Evolutionary conservation across 2,113 vertebrate species (phyloP), one percentile per base, ranked within the genome.

Genomic region (Trematocara unimaculatum): DNA sequence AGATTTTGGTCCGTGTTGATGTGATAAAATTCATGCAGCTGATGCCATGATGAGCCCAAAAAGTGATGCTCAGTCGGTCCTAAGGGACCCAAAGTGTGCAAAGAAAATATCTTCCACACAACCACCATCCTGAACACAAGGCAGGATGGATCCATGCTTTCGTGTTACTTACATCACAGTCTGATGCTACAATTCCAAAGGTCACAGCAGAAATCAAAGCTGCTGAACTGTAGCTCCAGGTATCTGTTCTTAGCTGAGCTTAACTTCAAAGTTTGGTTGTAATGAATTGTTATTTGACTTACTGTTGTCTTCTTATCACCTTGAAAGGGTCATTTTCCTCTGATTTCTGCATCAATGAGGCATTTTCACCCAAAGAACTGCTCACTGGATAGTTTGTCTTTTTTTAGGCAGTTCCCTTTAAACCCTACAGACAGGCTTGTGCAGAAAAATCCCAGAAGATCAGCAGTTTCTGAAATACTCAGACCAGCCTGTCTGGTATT

Each of bases 111-210:
- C 38, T 40, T 40, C 38, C 38, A 42, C 64, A 1, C 38, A 14
- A 15, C 13, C 38, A 70, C 0, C 64, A 70, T 9, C 38, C 38
- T 70, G 64, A 1, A 45, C 20, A 64, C 31, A 1, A 45, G 64
- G 64, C 64, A 45, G 38, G 64, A 26, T 72, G 13, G 38, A 72
- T 72, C 62, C 18, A 20, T 20, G 62, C 18, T 40, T 40, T 38
- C 35, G 14, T 8, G 33, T 0, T 0, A 23, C 20, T 70, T 42
- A 23, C 38, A 6, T 17, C 14, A 17, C 29, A 60, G 7, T 29
- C 55, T 31, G 26, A 60, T 5, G 13, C 56, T 31, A 31, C 56
- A 15, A 31, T 60, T 54, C n/a, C 38, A 38, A 70, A 23, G 13
- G n/a, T 9, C 13, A 12, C 64, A 70, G 38, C 38, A 72, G 20